Evolutionary conservation across 1,140 invertebrate genomes (phyloP), one percentile per base, ranked within the genome.

Genomic region (Halictus rubicundus): DNA sequence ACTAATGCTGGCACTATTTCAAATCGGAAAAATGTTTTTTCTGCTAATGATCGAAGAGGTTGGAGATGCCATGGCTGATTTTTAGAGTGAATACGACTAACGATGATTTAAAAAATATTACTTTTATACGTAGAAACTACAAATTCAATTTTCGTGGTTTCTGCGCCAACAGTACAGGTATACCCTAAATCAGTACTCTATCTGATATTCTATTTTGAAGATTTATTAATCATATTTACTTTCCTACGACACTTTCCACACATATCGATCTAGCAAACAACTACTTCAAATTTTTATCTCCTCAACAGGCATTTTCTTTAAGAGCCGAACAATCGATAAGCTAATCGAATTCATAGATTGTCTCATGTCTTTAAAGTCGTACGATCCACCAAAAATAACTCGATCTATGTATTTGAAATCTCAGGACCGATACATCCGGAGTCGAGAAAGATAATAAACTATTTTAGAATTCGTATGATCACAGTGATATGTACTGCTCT

Each of bases 401-500:
- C 19, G 16, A 52, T 21, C 16, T 19, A n/a, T n/a, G n/a, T n/a
- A 52, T 52, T 52, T 52, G 19, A 16, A 52, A 52, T 52, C 19
- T 57, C 19, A 57, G 2, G 54, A 57, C 8, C 54, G 19, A 64
- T n/a, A 64, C 19, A 37, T 32, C 3, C 52, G 8, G 27, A 25
- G 32, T n/a, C 19, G 5, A 6, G 21, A 12, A 4, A 27, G 73
- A 76, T 76, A 68, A 37, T n/a, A 19, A 68, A 19, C n/a, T 76
- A 76, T 69, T 69, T 69, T 59, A 7, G 21, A 49, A 46, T 9
- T 32, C 39, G 21, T 21, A 60, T 42, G 37, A 76, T 16, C 52
- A 27, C 23, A 10, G 27, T 1, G n/a, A 16, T 32, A 21, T 57
- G 54, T 27, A 14, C 14, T 63, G 19, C 42, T 39, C 10, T 49